Base-by-base conservation (phyloP, 2,888 invertebrate species). In the Platycnemis pennipes region DNA sequence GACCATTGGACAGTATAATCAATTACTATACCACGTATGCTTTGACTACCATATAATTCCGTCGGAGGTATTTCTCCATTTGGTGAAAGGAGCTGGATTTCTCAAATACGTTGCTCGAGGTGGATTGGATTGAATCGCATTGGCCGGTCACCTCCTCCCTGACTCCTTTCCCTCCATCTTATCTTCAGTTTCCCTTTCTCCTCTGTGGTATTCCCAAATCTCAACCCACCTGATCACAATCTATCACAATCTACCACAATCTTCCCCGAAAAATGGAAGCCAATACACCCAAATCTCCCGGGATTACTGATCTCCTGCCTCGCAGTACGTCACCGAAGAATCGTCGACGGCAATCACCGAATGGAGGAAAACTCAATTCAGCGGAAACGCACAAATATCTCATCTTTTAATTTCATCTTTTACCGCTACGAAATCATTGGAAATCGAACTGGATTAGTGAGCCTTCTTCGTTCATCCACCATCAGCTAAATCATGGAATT, bases 41-140 rank as follows among this genome's bases (percentile, higher is more conserved):
- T 16, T 49, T 11, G 49, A 0, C 19, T 49, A 19, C 49, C 19
- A 11, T 49, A 16, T 49, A 49, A 19, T 49, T 49, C 13, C 19
- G 11, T 49, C 13, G 49, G 49, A 49, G 19, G 19, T 49, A 49
- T 49, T 49, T 49, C 63, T 26, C 8, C 63, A 63, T 8, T 26
- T 8, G 63, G 26, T 22, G 7, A 63, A 63, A 63, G 19, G 1
- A 2, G n/a, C 22, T n/a, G n/a, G n/a, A 63, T 63, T 26, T 63
- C 0, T 63, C n/a, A 26, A 63, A 63, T 63, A 63, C 26, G 22
- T 63, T 26, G 63, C 5, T 63, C 63, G n/a, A 37, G 37, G 49
- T 31, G 69, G 26, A n/a, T 5, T 91, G 63, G 49, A 91, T 91
- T 63, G 91, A 91, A n/a, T 91, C 37, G 8, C 19, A 91, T 91